phyloP scores from a whole-genome alignment of 2,113 vertebrate species.

The Hippocampus comes region DNA sequence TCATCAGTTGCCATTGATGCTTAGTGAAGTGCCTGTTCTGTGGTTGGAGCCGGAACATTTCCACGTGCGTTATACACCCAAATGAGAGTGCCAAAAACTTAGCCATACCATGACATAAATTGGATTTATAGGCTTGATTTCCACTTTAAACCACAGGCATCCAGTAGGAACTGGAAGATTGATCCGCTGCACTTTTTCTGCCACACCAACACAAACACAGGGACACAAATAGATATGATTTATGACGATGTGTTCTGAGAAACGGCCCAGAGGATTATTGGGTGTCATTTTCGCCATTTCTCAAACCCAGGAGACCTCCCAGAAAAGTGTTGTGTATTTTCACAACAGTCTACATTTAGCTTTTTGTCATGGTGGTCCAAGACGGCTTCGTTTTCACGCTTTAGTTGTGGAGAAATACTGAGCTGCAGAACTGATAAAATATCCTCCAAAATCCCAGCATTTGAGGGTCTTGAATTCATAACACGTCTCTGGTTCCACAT shows the following conservation, averaged over 20 bases:
- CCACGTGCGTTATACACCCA: constrained; percentile 11
- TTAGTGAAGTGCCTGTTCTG: constrained; percentile 7
- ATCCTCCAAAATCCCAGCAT: constrained; percentile 41
- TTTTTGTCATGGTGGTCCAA: constrained; percentile 55
- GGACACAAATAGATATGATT: background rate
- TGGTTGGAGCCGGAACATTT: constrained; percentile 23
- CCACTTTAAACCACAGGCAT: background rate
- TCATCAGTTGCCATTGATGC: constrained; percentile 16
- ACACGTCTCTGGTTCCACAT: constrained; percentile 36
- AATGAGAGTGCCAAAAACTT: background rate
- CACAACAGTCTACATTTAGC: constrained; percentile 12
- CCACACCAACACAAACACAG: background rate
- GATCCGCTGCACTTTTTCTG: background rate
- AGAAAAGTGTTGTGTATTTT: constrained; percentile 45
- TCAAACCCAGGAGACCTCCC: constrained; percentile 31
- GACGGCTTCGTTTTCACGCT: constrained; percentile 50
- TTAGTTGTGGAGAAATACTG: constrained; percentile 48
- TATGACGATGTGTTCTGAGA: constrained; percentile 1
- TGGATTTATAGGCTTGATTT: background rate
- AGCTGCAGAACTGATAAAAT: constrained; percentile 48
- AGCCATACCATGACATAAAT: background rate
- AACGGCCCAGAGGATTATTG: constrained; percentile 19
- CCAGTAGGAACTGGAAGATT: background rate
- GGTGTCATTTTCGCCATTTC: constrained; percentile 32
- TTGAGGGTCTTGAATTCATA: constrained; percentile 51